These are phyloP conservation scores for Monoplex corrugatus DNA, from an alignment of 2,888 invertebrate species.

Conservation along the genomic window DNA sequence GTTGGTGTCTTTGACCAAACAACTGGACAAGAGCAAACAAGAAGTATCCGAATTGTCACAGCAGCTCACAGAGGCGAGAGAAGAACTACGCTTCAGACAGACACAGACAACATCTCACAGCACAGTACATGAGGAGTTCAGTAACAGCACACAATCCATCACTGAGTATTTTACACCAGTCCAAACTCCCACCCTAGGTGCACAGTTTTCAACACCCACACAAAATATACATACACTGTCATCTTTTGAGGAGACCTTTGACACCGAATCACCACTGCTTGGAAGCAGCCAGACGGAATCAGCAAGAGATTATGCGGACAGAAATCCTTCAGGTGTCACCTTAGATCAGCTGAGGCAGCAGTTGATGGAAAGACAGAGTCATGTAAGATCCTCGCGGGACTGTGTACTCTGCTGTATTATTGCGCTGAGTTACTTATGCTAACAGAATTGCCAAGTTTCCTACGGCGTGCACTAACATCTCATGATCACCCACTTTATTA, in stretches of 20 bases:
- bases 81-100: constrained; percentile 51
- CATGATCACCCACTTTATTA: background rate
- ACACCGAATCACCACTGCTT: background rate
- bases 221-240: background rate
- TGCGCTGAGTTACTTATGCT: constrained; percentile 38
- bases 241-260: constrained; percentile 10
- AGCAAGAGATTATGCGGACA: background rate
- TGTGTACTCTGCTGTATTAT: constrained; percentile 23
- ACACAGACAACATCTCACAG: background rate
- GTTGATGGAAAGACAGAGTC: constrained; percentile 36
- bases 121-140: background rate
- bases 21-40: constrained; percentile 53
- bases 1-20: constrained; percentile 60
- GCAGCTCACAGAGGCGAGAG: constrained; percentile 53
- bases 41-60: constrained; percentile 47
- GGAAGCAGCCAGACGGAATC: background rate
- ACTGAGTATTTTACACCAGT: constrained; percentile 43
- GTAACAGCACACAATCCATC: constrained; percentile 23
- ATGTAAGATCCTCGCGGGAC: constrained; percentile 43
- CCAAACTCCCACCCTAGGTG: background rate
- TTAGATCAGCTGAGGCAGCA: constrained; percentile 34
- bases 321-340: background rate
- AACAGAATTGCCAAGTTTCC: constrained; percentile 34
- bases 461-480: constrained; percentile 17
- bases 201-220: constrained; percentile 28